phyloP scores from a whole-genome alignment of 2,113 vertebrate species.

The Oceanodroma tethys region DNA sequence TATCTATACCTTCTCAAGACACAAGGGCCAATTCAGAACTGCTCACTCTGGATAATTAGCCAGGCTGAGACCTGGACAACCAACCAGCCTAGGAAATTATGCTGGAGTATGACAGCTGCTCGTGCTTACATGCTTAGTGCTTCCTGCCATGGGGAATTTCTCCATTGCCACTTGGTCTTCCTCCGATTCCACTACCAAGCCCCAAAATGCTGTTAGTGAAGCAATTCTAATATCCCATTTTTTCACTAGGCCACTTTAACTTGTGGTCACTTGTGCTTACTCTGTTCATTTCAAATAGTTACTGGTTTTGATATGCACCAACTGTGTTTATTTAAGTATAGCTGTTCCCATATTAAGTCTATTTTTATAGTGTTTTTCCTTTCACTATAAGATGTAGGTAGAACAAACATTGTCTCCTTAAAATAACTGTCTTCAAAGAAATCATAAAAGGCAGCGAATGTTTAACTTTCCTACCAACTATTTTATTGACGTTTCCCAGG shows the following conservation, averaged over 20 bases:
- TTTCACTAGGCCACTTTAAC: background rate
- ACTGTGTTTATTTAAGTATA: background rate
- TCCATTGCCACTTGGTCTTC: background rate
- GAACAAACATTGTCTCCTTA: background rate
- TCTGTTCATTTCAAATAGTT: background rate
- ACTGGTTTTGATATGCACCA: background rate
- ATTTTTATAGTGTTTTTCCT: constrained; percentile 1
- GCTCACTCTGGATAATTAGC: background rate
- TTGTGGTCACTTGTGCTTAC: background rate
- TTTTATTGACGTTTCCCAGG: background rate
- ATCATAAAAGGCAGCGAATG: background rate
- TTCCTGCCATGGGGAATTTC: background rate
- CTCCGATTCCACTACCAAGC: background rate
- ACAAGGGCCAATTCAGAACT: background rate
- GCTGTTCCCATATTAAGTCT: background rate
- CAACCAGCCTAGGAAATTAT: background rate
- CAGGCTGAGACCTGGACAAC: background rate
- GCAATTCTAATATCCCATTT: background rate
- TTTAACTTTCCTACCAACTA: background rate
- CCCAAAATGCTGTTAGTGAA: background rate
- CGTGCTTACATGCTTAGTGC: background rate
- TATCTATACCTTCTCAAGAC: background rate
- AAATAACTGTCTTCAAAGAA: constrained; percentile 13
- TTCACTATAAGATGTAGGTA: background rate
- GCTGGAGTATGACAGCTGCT: background rate